A percentile compares a stretch with the other conserved stretches of the same genome.
Conservation (phyloP, 2,797 vertebrate species). For the Manis javanica region DNA sequence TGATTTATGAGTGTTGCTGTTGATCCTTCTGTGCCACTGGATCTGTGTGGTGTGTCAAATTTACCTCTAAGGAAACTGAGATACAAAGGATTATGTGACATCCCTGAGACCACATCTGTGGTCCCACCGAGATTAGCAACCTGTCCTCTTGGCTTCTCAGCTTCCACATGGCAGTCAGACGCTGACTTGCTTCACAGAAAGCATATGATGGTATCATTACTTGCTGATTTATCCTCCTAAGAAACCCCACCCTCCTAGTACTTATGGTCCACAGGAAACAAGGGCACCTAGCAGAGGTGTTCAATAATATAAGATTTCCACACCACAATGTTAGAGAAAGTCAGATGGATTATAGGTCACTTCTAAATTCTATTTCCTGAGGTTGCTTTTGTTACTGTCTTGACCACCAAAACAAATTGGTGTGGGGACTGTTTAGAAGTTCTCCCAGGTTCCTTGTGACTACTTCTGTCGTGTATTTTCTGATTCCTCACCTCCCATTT, state of each 20-base stretch:
- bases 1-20: not conserved
- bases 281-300: not conserved
- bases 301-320: slow-evolving; percentile 2
- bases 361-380: slow-evolving; percentile 34
- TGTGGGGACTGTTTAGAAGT: not conserved
- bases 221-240: slow-evolving; percentile 8
- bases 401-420: not conserved
- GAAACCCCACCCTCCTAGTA: not conserved
- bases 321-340: not conserved
- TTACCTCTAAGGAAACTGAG: slow-evolving; percentile 17
- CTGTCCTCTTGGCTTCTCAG: slow-evolving; percentile 14
- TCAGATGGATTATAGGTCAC: not conserved
- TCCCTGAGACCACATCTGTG: not conserved
- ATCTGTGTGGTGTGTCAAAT: not conserved
- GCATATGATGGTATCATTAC: not conserved
- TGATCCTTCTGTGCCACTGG: not conserved
- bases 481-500: not conserved
- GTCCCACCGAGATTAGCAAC: not conserved
- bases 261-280: slow-evolving; percentile 53
- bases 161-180: not conserved
- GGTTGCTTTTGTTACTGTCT: not conserved
- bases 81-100: not conserved
- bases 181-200: not conserved
- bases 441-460: not conserved
- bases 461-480: not conserved